Base-by-base conservation (phyloP, 2,888 invertebrate genomes). In the Eupithecia abbreviata region DNA sequence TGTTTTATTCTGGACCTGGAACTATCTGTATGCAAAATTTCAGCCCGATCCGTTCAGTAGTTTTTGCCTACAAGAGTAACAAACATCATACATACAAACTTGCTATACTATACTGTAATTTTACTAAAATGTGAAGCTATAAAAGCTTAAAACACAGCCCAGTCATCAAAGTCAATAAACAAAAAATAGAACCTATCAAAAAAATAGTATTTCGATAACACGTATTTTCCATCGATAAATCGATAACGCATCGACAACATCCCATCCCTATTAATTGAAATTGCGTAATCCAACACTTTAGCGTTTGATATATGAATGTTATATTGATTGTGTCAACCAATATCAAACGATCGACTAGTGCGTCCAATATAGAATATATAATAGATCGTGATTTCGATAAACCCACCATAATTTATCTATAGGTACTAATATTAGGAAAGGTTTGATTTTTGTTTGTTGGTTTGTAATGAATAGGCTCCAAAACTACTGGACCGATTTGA, bases 201-300 rank as follows among this genome's bases (percentile, higher is more conserved):
- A 30, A 30, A 30, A 1, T 30, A 1, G 30, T 30, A 30, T 62
- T 62, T 62, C 62, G 12, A 62, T 62, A 62, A 65, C 13, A 4
- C 15, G 58, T 15, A 41, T 41, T 71, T 47, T 42, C 15, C 15
- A 71, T 71, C 43, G 42, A 71, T 58, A 69, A 30, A 42, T 49
- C 43, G 15, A 72, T 68, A 68, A 41, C 47, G 51, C 43, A 58
- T 75, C 69, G 72, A 62, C 15, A 41, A 79, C 41, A 43, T 49
- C 81, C 70, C 91, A 85, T 72, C 90, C 82, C 92, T 90, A 87
- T 67, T 80, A 77, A 81, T 81, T 81, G 82, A 78, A 79, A 80
- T 80, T 78, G 77, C 89, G 92, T 92, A 92, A 93, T 91, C 86
- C 90, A 85, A 91, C 82, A 89, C 89, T 89, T 88, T 90, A 86